Conservation (phyloP, 2,797 vertebrate genomes). For the Cirrhinus mrigala region DNA sequence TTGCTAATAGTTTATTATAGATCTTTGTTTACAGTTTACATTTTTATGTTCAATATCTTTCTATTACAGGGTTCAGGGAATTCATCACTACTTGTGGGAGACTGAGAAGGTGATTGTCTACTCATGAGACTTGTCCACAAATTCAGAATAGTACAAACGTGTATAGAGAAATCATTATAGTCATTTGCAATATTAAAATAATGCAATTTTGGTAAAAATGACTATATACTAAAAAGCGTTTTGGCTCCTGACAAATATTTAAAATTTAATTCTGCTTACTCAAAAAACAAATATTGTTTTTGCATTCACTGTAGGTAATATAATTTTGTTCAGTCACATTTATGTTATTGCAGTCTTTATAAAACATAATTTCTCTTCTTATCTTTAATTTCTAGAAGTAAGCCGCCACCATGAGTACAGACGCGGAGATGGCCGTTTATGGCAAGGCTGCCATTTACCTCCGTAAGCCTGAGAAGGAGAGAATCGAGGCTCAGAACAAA, state of each 20-base stretch:
- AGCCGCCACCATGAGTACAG: conserved; percentile 78
- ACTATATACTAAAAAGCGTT: too few species aligned
- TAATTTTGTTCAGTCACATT: too few species aligned
- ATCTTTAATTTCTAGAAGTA: conserved; percentile 6
- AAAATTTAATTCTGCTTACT: too few species aligned
- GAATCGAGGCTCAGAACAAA: too few species aligned
- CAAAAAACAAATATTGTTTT: too few species aligned
- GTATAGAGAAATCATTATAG: background rate
- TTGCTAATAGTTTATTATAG: background rate
- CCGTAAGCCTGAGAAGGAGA: conserved; percentile 79
- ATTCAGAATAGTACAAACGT: background rate
- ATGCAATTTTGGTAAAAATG: too few species aligned
- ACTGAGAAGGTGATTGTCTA: background rate
- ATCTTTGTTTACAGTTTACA: background rate
- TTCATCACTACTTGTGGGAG: background rate
- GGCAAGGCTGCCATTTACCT: conserved; percentile 76
- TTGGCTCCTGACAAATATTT: too few species aligned
- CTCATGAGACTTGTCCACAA: background rate
- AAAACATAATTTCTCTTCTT: too few species aligned
- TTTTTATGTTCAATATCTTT: background rate
- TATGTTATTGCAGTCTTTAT: too few species aligned
- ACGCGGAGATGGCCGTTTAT: conserved; percentile 75
- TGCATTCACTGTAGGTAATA: too few species aligned
- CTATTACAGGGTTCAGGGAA: background rate
- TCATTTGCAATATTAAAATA: background rate